Percentiles rank a stretch among this genome's conserved stretches.
These are phyloP conservation scores for Dascyllus trimaculatus DNA, from an alignment of 2,113 vertebrate species.

Conservation along the genomic window DNA sequence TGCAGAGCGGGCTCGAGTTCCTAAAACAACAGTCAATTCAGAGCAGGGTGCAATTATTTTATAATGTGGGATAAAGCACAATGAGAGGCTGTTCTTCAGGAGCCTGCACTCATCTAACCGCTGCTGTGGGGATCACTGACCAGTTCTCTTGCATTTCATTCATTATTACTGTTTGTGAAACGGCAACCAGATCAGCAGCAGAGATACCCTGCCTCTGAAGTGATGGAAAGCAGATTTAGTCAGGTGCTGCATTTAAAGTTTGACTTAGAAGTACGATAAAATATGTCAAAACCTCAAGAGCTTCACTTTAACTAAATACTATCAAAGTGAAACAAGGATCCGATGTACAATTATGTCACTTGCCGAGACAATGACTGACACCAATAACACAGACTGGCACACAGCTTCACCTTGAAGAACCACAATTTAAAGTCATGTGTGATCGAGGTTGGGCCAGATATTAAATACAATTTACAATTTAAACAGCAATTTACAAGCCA, in stretches of 20 bases:
- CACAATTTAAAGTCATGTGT: too few species aligned
- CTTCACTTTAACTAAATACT: too few species aligned
- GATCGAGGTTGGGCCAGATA: too few species aligned
- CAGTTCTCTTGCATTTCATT: slow-evolving; percentile 18
- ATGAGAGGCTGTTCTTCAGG: slow-evolving; percentile 39
- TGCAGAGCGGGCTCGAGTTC: slow-evolving; percentile 17
- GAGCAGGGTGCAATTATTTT: slow-evolving; percentile 61
- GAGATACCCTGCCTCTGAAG: not conserved
- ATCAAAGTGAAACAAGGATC: too few species aligned
- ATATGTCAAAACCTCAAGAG: too few species aligned
- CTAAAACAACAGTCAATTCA: slow-evolving; percentile 50
- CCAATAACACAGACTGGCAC: too few species aligned
- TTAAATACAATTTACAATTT: too few species aligned
- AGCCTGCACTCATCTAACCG: slow-evolving; percentile 42
- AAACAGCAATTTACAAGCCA: too few species aligned
- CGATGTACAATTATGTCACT: too few species aligned
- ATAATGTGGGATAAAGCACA: slow-evolving; percentile 54
- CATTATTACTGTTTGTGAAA: slow-evolving; percentile 8
- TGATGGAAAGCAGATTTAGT: not conserved
- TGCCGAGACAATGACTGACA: too few species aligned
- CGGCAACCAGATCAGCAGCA: not conserved
- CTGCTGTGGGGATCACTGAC: slow-evolving; percentile 32
- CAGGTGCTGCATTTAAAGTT: not conserved
- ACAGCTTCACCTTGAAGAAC: too few species aligned
- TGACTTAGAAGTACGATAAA: too few species aligned